Conservation (phyloP, 2,797 vertebrate species). For the Sebastes dallii region DNA sequence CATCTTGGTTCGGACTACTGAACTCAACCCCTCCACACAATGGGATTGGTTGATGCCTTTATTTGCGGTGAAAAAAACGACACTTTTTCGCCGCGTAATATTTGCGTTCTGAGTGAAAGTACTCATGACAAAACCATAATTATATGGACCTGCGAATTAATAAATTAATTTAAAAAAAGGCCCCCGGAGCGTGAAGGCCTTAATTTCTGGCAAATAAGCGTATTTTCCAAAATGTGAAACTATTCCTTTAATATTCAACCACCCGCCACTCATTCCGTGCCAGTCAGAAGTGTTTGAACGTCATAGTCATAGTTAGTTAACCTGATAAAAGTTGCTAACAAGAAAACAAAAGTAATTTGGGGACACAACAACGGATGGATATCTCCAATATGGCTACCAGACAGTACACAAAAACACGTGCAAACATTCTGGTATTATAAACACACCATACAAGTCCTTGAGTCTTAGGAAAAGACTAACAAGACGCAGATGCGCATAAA, state of each 20-base stretch:
- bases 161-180: too few relatives aligned
- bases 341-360: neutral
- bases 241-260: neutral
- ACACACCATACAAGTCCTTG: too few relatives aligned
- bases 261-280: neutral
- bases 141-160: too few relatives aligned
- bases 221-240: neutral
- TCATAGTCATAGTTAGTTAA: neutral
- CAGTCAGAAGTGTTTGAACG: neutral
- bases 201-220: neutral
- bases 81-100: too few relatives aligned
- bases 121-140: too few relatives aligned
- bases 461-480: neutral
- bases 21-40: too few relatives aligned
- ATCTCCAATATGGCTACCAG: too few relatives aligned
- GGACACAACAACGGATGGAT: neutral
- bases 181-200: too few relatives aligned
- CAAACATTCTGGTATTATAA: neutral
- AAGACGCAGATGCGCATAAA: neutral
- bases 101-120: too few relatives aligned
- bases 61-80: too few relatives aligned
- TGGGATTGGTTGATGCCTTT: too few relatives aligned
- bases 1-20: too few relatives aligned
- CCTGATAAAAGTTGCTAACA: neutral
- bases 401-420: neutral